Evolutionary conservation across 2,797 vertebrate genomes (phyloP).

Genomic region (Arnoldichthys spilopterus): DNA sequence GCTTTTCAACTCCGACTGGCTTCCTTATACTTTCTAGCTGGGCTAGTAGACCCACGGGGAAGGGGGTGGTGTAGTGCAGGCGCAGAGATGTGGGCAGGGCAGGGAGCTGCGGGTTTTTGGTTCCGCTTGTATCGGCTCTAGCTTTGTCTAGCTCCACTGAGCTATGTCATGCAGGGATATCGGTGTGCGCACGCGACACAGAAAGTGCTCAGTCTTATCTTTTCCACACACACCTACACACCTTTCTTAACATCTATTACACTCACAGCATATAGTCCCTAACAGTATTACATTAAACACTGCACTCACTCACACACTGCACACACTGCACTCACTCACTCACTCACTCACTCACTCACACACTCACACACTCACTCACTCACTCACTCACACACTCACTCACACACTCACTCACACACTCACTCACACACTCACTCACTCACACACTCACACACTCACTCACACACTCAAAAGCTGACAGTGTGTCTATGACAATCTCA

Average conservation of each 20-base stretch:
- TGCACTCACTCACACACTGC: constrained; percentile 10
- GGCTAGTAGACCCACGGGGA: neutral
- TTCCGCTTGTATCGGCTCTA: constrained; percentile 25
- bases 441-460: no score
- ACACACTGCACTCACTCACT: constrained; percentile 17
- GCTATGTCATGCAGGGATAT: neutral
- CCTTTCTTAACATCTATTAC: neutral
- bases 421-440: neutral
- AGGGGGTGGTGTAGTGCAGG: neutral
- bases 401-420: no score
- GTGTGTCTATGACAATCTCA: no score
- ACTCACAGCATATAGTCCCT: neutral
- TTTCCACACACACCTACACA: neutral
- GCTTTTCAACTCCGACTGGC: neutral
- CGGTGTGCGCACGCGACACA: neutral
- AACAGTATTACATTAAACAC: constrained; percentile 8
- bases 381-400: no score
- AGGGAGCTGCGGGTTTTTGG: neutral
- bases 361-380: neutral
- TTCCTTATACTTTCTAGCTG: constrained; percentile 7
- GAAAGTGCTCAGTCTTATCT: neutral
- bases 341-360: constrained; percentile 15
- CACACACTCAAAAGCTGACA: no score
- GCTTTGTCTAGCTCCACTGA: neutral
- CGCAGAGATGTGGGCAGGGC: neutral